Evolutionary conservation across 1,140 invertebrate genomes (phyloP).

Genomic region (Brachionus rotundiformis): DNA sequence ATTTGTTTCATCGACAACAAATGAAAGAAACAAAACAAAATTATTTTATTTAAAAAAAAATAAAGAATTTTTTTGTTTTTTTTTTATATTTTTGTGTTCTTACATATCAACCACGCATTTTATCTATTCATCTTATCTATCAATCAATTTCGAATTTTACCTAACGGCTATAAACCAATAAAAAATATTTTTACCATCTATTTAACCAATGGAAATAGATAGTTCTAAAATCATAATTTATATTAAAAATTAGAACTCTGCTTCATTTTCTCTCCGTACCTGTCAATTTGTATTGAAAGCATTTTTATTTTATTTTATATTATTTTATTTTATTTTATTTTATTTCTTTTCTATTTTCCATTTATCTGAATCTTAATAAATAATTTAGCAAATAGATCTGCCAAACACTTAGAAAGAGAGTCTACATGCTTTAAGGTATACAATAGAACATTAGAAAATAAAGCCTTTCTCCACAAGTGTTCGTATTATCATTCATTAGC

Average conservation of each 20-base stretch:
- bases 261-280: slow-evolving; percentile 24
- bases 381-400: slow-evolving; percentile 39
- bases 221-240: slow-evolving; percentile 17
- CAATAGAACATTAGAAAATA: slow-evolving; percentile 35
- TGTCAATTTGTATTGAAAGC: slow-evolving; percentile 47
- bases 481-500: slow-evolving; percentile 33
- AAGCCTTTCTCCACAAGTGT: slow-evolving; percentile 10
- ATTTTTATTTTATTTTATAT: neutral
- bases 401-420: neutral
- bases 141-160: slow-evolving; percentile 3
- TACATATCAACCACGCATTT: slow-evolving; percentile 15
- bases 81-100: neutral
- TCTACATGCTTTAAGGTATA: slow-evolving; percentile 9
- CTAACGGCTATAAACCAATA: slow-evolving; percentile 45
- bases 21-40: neutral
- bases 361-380: slow-evolving; percentile 42
- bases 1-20: slow-evolving; percentile 4
- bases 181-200: slow-evolving; percentile 37
- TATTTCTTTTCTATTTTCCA: neutral
- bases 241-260: neutral
- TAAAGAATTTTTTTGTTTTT: too few relatives aligned
- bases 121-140: slow-evolving; percentile 5
- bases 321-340: neutral
- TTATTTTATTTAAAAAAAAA: neutral
- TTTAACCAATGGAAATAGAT: neutral